Conservation (phyloP, 2,888 invertebrate species). For the Xestia c-nigrum region DNA sequence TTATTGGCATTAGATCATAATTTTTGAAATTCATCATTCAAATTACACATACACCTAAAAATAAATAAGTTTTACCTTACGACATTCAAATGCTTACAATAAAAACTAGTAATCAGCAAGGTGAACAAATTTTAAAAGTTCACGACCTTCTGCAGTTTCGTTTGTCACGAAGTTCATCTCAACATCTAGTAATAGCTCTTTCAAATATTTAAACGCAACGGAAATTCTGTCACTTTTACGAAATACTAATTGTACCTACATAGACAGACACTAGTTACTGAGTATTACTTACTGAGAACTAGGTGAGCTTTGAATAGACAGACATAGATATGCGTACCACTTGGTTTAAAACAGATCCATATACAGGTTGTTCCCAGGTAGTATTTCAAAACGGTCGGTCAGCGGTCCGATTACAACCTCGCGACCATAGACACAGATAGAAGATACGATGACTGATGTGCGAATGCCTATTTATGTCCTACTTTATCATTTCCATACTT, state of each 20-base stretch:
- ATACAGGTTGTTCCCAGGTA: slow-evolving; percentile 54
- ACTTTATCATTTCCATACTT: neutral
- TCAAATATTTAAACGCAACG: slow-evolving; percentile 42
- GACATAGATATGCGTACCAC: slow-evolving; percentile 40
- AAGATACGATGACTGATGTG: slow-evolving; percentile 16
- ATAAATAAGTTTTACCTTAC: slow-evolving; percentile 43
- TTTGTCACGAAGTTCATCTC: slow-evolving; percentile 76
- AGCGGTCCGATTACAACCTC: slow-evolving; percentile 54
- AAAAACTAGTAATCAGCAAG: slow-evolving; percentile 73
- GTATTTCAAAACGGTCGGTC: slow-evolving; percentile 71
- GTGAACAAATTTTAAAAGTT: slow-evolving; percentile 82
- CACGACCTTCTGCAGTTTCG: slow-evolving; percentile 77
- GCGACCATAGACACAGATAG: neutral
- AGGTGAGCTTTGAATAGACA: slow-evolving; percentile 75
- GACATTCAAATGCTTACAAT: slow-evolving; percentile 59
- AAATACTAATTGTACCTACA: slow-evolving; percentile 38
- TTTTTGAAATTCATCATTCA: slow-evolving; percentile 1
- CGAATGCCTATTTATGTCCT: neutral
- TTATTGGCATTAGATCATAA: slow-evolving; percentile 17
- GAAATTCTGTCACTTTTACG: slow-evolving; percentile 60
- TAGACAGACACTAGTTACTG: slow-evolving; percentile 51
- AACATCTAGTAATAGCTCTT: slow-evolving; percentile 57
- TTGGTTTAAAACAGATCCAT: slow-evolving; percentile 62
- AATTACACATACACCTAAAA: slow-evolving; percentile 20
- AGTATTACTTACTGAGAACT: slow-evolving; percentile 74